Evolutionary conservation across 1,140 invertebrate species (phyloP), one percentile per base, ranked within the genome.

Genomic region (Drosophila guanche): DNA sequence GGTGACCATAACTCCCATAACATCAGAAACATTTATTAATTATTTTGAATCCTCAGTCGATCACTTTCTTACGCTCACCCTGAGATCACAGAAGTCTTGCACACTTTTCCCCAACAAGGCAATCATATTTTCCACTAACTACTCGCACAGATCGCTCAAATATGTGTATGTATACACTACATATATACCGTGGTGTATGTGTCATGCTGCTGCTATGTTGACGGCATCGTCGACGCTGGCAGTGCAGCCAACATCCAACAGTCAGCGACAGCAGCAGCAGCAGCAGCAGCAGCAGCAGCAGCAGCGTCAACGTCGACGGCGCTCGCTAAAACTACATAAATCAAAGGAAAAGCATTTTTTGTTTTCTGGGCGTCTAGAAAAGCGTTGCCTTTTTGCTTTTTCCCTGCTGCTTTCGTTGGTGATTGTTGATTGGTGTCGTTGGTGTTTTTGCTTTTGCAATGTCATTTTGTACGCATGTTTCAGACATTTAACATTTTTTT

Each of bases 401-500:
- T 20, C 25, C 29, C 50, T 62, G 41, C 56, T 74, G 57, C 56
- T 75, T 66, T 65, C 62, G 47, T 29, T 48, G 53, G 45, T 58
- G 70, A 74, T 85, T 84, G 79, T 72, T 84, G 58, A 58, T 67
- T 65, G 62, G 56, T 57, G 55, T 61, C 66, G 55, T 45, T 69
- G 57, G 52, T 75, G 71, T 25, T 72, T 45, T 45, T 57, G 75
- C 14, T 41, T 63, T 72, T 79, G 78, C 62, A 76, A 62, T 81
- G 71, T 61, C 79, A 83, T 84, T 79, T 83, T 84, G 75, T 79
- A 84, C 75, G 79, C 79, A 84, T 83, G 79, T 83, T 81, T 83
- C 66, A 75, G 79, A 71, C 70, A 83, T 83, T 83, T 83, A 83
- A 83, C 79, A 83, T 78, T 76, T 81, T 37, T 58, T 60, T 53